Conservation (phyloP, 2,888 invertebrate genomes). For the Apeira syringaria region DNA sequence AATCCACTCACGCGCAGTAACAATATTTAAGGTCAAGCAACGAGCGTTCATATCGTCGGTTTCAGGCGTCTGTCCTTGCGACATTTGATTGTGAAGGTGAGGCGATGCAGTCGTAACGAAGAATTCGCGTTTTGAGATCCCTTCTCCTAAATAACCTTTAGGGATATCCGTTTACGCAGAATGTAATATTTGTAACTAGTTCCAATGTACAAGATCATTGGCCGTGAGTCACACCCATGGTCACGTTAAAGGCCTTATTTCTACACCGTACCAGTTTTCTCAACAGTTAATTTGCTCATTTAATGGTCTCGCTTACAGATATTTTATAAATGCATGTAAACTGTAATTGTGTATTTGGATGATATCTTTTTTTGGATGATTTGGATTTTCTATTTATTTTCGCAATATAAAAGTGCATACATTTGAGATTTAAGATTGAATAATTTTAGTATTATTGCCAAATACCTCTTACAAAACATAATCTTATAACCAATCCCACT, state of each 20-base stretch:
- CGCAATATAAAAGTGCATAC: too few species aligned
- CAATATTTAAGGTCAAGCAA: constrained; percentile 46
- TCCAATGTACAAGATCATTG: constrained; percentile 18
- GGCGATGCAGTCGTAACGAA: constrained; percentile 33
- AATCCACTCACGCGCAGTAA: constrained; percentile 18
- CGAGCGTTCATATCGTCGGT: constrained; percentile 39
- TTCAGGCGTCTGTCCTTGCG: constrained; percentile 51
- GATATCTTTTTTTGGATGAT: too few species aligned
- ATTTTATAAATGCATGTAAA: too few species aligned
- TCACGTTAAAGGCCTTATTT: constrained; percentile 17
- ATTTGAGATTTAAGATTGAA: too few species aligned
- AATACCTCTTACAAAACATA: too few species aligned
- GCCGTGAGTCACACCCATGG: constrained; percentile 19
- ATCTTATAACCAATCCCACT: too few species aligned
- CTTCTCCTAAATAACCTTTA: constrained; percentile 42
- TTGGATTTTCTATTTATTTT: too few species aligned
- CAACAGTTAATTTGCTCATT: constrained; percentile 10
- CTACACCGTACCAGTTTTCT: constrained; percentile 4
- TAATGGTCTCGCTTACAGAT: constrained; percentile 3
- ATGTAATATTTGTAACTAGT: constrained; percentile 24
- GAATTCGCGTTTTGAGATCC: constrained; percentile 33
- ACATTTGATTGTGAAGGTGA: constrained; percentile 51
- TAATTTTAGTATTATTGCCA: too few species aligned
- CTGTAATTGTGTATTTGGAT: too few species aligned
- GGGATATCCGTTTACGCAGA: constrained; percentile 29